These are phyloP conservation scores for Saimiri boliviensis DNA, from an alignment of 2,113 vertebrate genomes.

Conservation along the genomic window DNA sequence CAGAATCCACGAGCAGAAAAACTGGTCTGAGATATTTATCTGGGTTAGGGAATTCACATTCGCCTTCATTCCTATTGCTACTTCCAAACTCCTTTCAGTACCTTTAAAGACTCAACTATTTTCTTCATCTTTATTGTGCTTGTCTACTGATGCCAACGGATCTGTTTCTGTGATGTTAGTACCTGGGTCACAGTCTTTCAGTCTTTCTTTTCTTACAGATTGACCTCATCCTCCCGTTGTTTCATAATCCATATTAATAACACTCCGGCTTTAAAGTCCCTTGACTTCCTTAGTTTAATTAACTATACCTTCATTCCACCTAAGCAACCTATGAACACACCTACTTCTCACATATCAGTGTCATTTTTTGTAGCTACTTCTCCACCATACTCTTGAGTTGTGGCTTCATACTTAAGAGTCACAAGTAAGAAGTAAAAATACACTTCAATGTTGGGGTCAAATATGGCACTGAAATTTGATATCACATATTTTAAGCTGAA, in stretches of 20 bases:
- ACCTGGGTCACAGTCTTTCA: not conserved
- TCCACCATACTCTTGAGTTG: not conserved
- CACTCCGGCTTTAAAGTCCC: not conserved
- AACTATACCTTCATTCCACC: not conserved
- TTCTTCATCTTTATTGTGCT: not conserved
- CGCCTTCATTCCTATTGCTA: not conserved
- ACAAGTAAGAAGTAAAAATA: not conserved
- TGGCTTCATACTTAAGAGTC: not conserved
- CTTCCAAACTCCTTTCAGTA: not conserved
- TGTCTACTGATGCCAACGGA: not conserved
- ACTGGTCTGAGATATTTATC: not conserved
- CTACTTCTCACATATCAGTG: accelerated
- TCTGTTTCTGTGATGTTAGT: not conserved
- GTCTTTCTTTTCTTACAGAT: not conserved
- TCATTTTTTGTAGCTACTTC: not conserved
- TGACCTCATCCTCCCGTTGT: not conserved
- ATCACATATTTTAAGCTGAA: not conserved
- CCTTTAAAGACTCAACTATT: not conserved
- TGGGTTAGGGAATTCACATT: not conserved
- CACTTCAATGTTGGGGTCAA: not conserved
- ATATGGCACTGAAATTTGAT: not conserved
- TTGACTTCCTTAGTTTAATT: not conserved
- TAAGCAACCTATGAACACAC: not conserved
- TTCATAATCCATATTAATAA: not conserved
- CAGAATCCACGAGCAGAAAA: not conserved